A percentile compares a stretch with the other conserved stretches of the same genome.
phyloP scores from a whole-genome alignment of 2,888 invertebrate genomes.

The Aleiodes testaceus region DNA sequence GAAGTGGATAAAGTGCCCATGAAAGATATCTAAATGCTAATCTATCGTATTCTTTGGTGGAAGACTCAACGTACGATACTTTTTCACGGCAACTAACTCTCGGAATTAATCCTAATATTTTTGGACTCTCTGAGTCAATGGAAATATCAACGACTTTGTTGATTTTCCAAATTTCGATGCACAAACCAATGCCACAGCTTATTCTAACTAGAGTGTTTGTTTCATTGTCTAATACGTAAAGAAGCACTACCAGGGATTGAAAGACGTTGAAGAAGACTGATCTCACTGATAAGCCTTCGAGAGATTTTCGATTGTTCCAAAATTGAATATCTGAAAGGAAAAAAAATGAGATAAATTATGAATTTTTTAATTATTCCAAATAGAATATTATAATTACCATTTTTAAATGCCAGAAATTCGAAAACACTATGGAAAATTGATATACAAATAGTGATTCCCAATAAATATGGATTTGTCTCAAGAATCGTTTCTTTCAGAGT shows the following conservation, averaged over 20 bases:
- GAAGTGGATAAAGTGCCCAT: conserved; percentile 95
- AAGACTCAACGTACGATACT: conserved; percentile 95
- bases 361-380: neutral
- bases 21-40: conserved; percentile 97
- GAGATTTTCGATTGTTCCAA: conserved; percentile 97
- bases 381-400: conserved; percentile 77
- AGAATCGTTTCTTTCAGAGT: conserved; percentile 94
- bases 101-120: conserved; percentile 86
- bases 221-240: conserved; percentile 99
- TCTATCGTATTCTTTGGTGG: conserved; percentile 94
- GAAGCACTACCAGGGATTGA: conserved; percentile 93
- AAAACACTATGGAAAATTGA: conserved; percentile 98
- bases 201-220: conserved; percentile 96
- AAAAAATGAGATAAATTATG: neutral
- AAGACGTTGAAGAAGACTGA: conserved; percentile 99
- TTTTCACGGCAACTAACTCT: conserved; percentile 90
- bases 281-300: conserved; percentile 97
- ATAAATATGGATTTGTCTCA: conserved; percentile 96
- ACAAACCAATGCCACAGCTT: conserved; percentile 94
- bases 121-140: conserved; percentile 82
- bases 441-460: conserved; percentile 92
- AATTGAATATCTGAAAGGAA: conserved; percentile 91
- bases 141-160: conserved; percentile 94
- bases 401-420: conserved; percentile 99
- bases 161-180: conserved; percentile 99